phyloP scores from a whole-genome alignment of 2,888 invertebrate genomes.

The Drosophila dives region DNA sequence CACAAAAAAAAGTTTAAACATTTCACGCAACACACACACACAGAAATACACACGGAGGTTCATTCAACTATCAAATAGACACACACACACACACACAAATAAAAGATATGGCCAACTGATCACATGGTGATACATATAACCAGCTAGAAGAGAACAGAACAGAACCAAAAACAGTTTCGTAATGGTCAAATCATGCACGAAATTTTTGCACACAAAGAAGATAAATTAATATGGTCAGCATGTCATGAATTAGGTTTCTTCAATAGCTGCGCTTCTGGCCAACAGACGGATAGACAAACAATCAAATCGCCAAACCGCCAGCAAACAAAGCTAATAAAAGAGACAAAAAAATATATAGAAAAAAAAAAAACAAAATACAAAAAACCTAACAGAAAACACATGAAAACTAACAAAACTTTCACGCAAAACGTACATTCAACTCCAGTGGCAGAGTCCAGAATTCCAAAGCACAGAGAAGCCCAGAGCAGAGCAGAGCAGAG shows the following conservation, averaged over 20 bases:
- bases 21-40: slow-evolving; percentile 66
- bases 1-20: slow-evolving; percentile 66
- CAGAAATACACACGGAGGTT: slow-evolving; percentile 43
- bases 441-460: slow-evolving; percentile 47
- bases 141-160: slow-evolving; percentile 13
- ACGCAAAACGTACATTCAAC: slow-evolving; percentile 81
- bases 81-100: slow-evolving; percentile 20
- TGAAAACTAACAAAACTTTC: slow-evolving; percentile 73
- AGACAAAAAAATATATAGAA: slow-evolving; percentile 5
- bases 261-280: slow-evolving; percentile 38
- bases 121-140: slow-evolving; percentile 61
- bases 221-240: slow-evolving; percentile 82
- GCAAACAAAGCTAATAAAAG: slow-evolving; percentile 66
- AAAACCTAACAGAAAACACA: slow-evolving; percentile 17
- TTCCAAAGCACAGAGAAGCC: slow-evolving; percentile 8
- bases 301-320: slow-evolving; percentile 34
- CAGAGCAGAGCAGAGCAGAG: slow-evolving; percentile 21
- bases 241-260: slow-evolving; percentile 78
- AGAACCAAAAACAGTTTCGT: slow-evolving; percentile 36
- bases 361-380: slow-evolving; percentile 10
- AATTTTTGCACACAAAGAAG: slow-evolving; percentile 76
- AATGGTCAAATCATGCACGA: slow-evolving; percentile 78
- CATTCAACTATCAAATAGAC: slow-evolving; percentile 61
- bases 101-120: slow-evolving; percentile 55
- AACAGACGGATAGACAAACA: neutral